These are phyloP conservation scores for Vesta saturnalis DNA, from an alignment of 2,888 invertebrate genomes.

Conservation along the genomic window DNA sequence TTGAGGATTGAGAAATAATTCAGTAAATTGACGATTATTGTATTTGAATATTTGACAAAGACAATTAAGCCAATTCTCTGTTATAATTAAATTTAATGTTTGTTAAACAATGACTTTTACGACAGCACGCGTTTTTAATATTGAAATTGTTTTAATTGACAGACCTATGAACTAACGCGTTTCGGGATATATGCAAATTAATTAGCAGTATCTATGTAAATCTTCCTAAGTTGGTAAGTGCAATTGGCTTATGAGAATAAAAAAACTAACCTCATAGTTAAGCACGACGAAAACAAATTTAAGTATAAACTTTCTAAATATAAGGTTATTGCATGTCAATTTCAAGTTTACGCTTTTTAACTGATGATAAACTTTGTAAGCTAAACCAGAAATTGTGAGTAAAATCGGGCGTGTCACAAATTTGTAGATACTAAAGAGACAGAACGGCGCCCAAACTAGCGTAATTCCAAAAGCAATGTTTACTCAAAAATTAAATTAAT, in stretches of 20 bases:
- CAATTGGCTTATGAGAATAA: neutral
- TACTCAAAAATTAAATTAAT: too few relatives aligned
- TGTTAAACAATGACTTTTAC: constrained; percentile 2
- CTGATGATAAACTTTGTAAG: constrained; percentile 5
- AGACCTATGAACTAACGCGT: neutral
- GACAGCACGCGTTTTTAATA: neutral
- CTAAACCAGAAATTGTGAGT: neutral
- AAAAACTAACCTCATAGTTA: neutral
- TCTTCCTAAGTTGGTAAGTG: neutral
- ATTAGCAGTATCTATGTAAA: neutral
- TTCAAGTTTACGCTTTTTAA: neutral
- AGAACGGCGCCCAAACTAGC: constrained; percentile 16
- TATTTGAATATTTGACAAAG: neutral
- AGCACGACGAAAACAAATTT: neutral
- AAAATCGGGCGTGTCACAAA: constrained; percentile 15
- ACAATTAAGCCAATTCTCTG: neutral
- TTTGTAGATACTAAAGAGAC: constrained; percentile 14
- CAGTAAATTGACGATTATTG: neutral
- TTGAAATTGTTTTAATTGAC: neutral
- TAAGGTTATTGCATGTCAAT: neutral
- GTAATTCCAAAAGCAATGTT: neutral
- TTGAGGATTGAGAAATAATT: neutral
- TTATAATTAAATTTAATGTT: neutral
- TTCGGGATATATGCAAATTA: neutral
- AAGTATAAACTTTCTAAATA: neutral